Percentiles rank a stretch among this genome's conserved stretches.
Evolutionary conservation across 1,140 invertebrate genomes (phyloP).

Genomic region (Zaprionus ornatus): DNA sequence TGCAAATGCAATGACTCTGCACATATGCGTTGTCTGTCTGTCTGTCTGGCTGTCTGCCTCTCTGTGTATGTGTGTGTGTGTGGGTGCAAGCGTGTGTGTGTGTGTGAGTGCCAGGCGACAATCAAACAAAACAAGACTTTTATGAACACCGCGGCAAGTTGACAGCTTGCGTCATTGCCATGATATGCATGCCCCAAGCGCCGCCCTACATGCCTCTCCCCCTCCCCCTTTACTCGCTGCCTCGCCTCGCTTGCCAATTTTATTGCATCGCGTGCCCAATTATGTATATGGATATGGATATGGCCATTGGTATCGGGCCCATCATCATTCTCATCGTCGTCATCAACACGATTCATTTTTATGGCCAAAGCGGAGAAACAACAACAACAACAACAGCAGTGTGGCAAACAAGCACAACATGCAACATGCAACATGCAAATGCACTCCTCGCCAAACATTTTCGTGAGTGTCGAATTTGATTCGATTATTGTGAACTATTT

Average conservation of each 20-base stretch:
- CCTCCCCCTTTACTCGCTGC: neutral
- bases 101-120: constrained; percentile 47
- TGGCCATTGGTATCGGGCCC: constrained; percentile 55
- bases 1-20: constrained; percentile 71
- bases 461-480: constrained; percentile 42
- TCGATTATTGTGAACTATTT: constrained; percentile 56
- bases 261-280: constrained; percentile 77
- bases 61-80: constrained; percentile 8
- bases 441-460: constrained; percentile 36
- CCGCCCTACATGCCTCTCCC: neutral
- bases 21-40: constrained; percentile 5
- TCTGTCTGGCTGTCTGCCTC: neutral
- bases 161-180: constrained; percentile 80
- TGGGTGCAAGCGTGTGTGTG: neutral
- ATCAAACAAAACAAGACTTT: constrained; percentile 79
- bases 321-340: constrained; percentile 20
- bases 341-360: constrained; percentile 44
- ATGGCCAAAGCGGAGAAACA: constrained; percentile 18
- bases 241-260: constrained; percentile 49
- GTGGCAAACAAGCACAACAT: constrained; percentile 2
- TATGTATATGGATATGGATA: constrained; percentile 55
- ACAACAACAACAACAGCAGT: constrained; percentile 24
- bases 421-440: constrained; percentile 35
- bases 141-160: constrained; percentile 82
- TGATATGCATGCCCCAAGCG: constrained; percentile 55